phyloP scores from a whole-genome alignment of 2,888 invertebrate species.

The Alsophila aescularia region DNA sequence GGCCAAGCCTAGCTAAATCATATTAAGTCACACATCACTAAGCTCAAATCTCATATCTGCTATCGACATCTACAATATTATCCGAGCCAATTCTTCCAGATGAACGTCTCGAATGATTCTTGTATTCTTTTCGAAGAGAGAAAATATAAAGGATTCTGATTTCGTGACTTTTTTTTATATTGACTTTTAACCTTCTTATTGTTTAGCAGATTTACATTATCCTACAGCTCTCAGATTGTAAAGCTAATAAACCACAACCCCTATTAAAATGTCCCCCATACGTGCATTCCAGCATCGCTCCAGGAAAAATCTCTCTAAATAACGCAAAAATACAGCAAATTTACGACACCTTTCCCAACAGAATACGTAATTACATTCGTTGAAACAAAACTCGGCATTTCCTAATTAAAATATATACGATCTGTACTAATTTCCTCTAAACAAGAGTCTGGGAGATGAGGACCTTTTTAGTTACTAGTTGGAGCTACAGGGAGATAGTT shows the following conservation, averaged over 20 bases:
- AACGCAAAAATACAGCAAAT: slow-evolving; percentile 16
- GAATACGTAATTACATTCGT: slow-evolving; percentile 29
- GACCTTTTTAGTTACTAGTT: background rate
- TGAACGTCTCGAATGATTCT: slow-evolving; percentile 14
- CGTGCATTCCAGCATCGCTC: slow-evolving; percentile 5
- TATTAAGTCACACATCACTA: slow-evolving; percentile 11
- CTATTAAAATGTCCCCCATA: slow-evolving; percentile 5
- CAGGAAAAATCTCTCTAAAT: slow-evolving; percentile 1
- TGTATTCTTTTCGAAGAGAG: background rate
- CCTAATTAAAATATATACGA: slow-evolving; percentile 37
- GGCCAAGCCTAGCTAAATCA: background rate
- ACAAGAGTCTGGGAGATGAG: slow-evolving; percentile 10
- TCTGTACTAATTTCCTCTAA: slow-evolving; percentile 35
- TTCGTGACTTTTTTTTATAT: background rate
- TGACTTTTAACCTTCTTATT: no score
- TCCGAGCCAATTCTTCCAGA: slow-evolving; percentile 22
- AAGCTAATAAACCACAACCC: background rate
- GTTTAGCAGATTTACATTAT: no score
- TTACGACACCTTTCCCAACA: slow-evolving; percentile 21
- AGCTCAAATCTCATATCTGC: slow-evolving; percentile 32
- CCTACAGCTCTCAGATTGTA: no score
- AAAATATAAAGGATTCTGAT: background rate
- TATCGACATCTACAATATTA: slow-evolving; percentile 32
- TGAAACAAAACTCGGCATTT: slow-evolving; percentile 23
- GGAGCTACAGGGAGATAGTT: no score